Conservation (phyloP, 2,888 invertebrate species). For the Trichogramma evanescens region DNA sequence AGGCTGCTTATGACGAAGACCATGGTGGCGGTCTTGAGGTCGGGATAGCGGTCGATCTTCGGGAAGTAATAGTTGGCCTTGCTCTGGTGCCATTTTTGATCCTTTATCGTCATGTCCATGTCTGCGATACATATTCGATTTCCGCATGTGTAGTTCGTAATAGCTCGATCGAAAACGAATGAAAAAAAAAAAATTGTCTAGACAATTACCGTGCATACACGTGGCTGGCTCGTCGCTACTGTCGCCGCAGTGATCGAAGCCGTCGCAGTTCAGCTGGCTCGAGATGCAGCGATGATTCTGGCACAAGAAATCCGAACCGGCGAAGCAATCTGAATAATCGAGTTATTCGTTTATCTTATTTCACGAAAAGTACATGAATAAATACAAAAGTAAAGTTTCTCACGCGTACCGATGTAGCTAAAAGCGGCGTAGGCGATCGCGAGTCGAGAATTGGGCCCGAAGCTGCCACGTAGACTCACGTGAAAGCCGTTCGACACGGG, state of each 20-base stretch:
- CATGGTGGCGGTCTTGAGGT: constrained; percentile 59
- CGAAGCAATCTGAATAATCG: constrained; percentile 55
- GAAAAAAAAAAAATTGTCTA: not conserved
- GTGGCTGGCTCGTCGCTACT: constrained; percentile 61
- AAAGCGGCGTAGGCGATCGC: constrained; percentile 66
- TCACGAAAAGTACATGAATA: not conserved
- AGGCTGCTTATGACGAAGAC: constrained; percentile 60
- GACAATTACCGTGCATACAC: constrained; percentile 51
- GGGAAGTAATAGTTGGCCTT: constrained; percentile 69
- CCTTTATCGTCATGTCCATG: constrained; percentile 51
- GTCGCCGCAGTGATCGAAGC: constrained; percentile 71
- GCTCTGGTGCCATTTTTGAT: constrained; percentile 59
- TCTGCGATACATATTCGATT: constrained; percentile 43
- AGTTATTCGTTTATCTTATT: not conserved
- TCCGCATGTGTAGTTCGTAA: not conserved
- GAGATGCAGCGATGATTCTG: constrained; percentile 66
- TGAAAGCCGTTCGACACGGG: constrained; percentile 62
- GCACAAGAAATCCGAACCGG: constrained; percentile 63
- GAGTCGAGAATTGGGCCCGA: constrained; percentile 57
- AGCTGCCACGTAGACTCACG: constrained; percentile 60
- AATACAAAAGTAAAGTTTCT: not conserved
- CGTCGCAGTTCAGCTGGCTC: constrained; percentile 62
- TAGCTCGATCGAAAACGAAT: not conserved
- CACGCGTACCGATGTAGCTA: constrained; percentile 56
- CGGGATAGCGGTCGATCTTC: constrained; percentile 59